Base-by-base conservation (phyloP, 2,888 invertebrate genomes). In the Fragum sueziense region DNA sequence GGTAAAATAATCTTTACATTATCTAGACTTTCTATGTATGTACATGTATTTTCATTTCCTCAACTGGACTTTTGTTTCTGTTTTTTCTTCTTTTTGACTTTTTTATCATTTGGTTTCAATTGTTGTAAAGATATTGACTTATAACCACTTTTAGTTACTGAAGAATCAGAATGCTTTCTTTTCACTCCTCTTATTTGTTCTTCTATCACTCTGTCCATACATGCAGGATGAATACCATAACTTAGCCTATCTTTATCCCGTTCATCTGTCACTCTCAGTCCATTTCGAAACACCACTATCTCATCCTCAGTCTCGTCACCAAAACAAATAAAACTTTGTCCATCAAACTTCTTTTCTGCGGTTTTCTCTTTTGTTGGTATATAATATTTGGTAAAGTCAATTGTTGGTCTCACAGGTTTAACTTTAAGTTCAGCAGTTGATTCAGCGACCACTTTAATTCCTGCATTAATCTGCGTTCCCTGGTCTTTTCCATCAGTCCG, bases 381-480 rank as follows among this genome's bases (percentile, higher is more conserved):
- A 34, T 65, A 65, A 65, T 41, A 65, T 27, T 65, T 65, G 25
- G 65, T 41, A 41, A 37, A 65, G 27, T 65, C 65, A 0, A 65
- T 41, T 1, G 27, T n/a, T 25, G 65, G 65, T 41, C 65, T 65
- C 1, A 41, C 27, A 25, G 37, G 65, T 1, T 25, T 41, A 22
- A 20, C 9, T 22, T 17, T 62, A 2, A 2, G 20, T 62, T 33
- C 34, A 9, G 25, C 9, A n/a, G 11, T n/a, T 33, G n/a, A 14
- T 20, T 62, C 33, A 29, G n/a, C 22, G 27, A 27, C 27, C 9
- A 2, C 17, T 47, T n/a, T n/a, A n/a, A n/a, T n/a, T n/a, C n/a
- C n/a, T n/a, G n/a, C n/a, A n/a, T n/a, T n/a, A n/a, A n/a, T n/a
- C n/a, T n/a, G n/a, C 41, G 41, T 41, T 57, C 27, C 27, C 25